Evolutionary conservation across 1,140 invertebrate species (phyloP), one percentile per base, ranked within the genome.

Genomic region (Hirudo medicinalis): DNA sequence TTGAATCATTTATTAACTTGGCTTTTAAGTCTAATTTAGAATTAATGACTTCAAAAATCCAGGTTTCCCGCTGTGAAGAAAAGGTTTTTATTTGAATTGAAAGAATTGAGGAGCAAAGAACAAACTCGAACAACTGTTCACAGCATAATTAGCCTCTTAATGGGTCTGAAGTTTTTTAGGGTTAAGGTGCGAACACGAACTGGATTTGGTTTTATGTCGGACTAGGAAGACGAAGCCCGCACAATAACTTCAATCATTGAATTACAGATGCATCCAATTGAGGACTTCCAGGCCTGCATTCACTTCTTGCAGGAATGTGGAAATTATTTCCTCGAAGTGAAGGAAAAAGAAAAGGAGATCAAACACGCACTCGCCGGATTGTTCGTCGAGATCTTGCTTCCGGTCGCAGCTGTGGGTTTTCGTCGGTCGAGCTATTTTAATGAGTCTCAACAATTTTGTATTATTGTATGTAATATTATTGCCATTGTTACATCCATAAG

Each of bases 111-210:
- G 70, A 84, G 84, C 60, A 88, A 90, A 78, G 94, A 98, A 79
- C 89, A 90, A 11, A 91, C 89, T 27, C 88, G 91, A 0, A 87
- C 90, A 76, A 92, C 89, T 20, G 93, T 91, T 0, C 93, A 97
- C 77, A 91, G 90, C 78, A 97, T 99, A 73, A 98, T 98, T 75
- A 94, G 92, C 43, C 84, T 99, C 43, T 82, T 99, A 17, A 99
- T 98, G 93, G 95, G 96, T 71, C 98, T 99, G 91, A 99, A 99
- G 85, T 99, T 98, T 83, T 98, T 99, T 81, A 85, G 95, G 72
- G 88, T 92, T 9, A 91, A 92, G 83, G 88, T 89, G 17, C 17
- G 29, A 63, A 63, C 25, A 57, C 54, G 9, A 57, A 57, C 13
- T 32, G 57, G 8, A 63, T 22, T 63, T 63, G 15, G 15, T 22